These are phyloP conservation scores for Apoderus coryli DNA, from an alignment of 2,888 invertebrate species.

Conservation along the genomic window DNA sequence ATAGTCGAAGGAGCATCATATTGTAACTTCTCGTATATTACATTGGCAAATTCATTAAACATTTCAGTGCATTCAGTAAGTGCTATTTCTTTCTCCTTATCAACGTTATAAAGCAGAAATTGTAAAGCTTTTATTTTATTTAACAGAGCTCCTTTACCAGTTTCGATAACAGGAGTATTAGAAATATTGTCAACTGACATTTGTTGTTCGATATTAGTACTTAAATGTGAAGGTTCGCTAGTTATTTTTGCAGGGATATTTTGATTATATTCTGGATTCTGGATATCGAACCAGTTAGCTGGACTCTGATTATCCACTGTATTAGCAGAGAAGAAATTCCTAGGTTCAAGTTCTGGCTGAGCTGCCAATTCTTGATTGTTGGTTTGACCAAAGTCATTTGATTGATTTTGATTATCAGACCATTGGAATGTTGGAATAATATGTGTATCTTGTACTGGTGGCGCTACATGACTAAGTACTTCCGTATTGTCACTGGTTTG, in stretches of 20 bases:
- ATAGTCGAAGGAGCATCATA: slow-evolving; percentile 2
- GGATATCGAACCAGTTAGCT: no score
- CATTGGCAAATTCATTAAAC: slow-evolving; percentile 27
- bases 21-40: slow-evolving; percentile 21
- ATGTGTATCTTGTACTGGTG: neutral
- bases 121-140: slow-evolving; percentile 31
- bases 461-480: no score
- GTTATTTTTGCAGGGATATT: neutral
- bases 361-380: neutral
- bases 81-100: slow-evolving; percentile 30
- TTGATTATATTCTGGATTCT: slow-evolving; percentile 6
- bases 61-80: slow-evolving; percentile 28
- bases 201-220: neutral
- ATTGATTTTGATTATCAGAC: slow-evolving; percentile 16
- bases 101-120: slow-evolving; percentile 30
- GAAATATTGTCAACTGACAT: slow-evolving; percentile 12
- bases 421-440: slow-evolving; percentile 20
- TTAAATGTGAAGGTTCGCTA: neutral
- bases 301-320: neutral
- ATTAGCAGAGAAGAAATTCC: neutral
- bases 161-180: slow-evolving; percentile 14
- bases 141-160: slow-evolving; percentile 25
- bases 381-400: neutral
- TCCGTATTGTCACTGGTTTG: slow-evolving; percentile 12
- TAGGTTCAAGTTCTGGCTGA: slow-evolving; percentile 4